Conservation (phyloP, 2,888 invertebrate genomes). For the Amphipyra berbera region DNA sequence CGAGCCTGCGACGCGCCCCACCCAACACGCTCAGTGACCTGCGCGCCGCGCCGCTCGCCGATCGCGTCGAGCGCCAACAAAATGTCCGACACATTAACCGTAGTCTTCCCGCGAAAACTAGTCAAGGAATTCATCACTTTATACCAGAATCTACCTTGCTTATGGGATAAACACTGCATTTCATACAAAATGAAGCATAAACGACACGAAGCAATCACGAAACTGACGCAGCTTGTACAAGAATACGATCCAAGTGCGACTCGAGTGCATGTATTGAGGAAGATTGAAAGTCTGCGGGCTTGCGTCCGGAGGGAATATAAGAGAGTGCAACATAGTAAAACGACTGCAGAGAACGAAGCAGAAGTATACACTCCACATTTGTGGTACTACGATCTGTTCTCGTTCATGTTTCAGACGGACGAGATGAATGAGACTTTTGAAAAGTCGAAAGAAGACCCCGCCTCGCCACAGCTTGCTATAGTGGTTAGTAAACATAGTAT, state of each 20-base stretch:
- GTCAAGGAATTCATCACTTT: slow-evolving; percentile 74
- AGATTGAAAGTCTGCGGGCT: slow-evolving; percentile 84
- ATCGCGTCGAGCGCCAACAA: slow-evolving; percentile 62
- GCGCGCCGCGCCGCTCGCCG: slow-evolving; percentile 80
- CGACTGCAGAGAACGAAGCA: slow-evolving; percentile 63
- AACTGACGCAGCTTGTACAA: slow-evolving; percentile 77
- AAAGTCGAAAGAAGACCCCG: slow-evolving; percentile 14
- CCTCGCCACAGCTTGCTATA: slow-evolving; percentile 39
- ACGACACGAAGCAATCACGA: slow-evolving; percentile 76
- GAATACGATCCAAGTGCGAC: slow-evolving; percentile 79
- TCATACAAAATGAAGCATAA: slow-evolving; percentile 77
- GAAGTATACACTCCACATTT: slow-evolving; percentile 77
- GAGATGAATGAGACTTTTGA: slow-evolving; percentile 34
- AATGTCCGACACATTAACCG: slow-evolving; percentile 68
- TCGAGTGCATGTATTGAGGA: slow-evolving; percentile 80
- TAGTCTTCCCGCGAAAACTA: slow-evolving; percentile 79
- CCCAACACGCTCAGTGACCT: slow-evolving; percentile 75
- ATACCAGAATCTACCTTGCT: slow-evolving; percentile 76
- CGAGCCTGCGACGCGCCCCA: slow-evolving; percentile 41
- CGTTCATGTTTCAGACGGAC: slow-evolving; percentile 74
- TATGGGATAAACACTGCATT: slow-evolving; percentile 76
- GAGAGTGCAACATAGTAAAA: slow-evolving; percentile 73
- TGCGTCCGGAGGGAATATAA: slow-evolving; percentile 81
- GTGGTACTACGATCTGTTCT: slow-evolving; percentile 80
- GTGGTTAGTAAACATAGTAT: slow-evolving; percentile 40